Evolutionary conservation across 1,140 invertebrate genomes (phyloP).

Genomic region (Monochamus saltuarius): DNA sequence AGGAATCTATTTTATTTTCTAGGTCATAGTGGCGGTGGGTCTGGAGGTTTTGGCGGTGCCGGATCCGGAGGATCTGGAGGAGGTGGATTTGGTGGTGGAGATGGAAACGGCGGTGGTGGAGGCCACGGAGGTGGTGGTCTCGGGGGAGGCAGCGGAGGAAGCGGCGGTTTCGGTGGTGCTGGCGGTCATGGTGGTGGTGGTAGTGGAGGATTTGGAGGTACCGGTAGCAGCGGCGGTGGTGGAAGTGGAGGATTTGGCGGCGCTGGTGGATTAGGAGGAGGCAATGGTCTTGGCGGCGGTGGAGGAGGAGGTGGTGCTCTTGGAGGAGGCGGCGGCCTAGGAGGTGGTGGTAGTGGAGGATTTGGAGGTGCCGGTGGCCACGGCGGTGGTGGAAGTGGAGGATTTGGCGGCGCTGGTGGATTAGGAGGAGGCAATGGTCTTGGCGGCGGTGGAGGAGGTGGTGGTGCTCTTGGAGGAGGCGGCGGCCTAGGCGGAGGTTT

Average conservation of each 20-base stretch:
- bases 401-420: not conserved
- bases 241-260: not conserved
- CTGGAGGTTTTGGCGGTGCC: not conserved
- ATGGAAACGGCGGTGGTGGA: not conserved
- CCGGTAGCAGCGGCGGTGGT: not conserved
- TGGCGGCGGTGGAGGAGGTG: not conserved
- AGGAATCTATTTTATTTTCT: too few relatives aligned
- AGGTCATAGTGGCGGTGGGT: not conserved
- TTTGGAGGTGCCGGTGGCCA: not conserved
- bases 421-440: not conserved
- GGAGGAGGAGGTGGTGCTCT: not conserved
- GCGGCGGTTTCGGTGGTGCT: not conserved
- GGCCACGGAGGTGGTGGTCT: not conserved
- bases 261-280: not conserved
- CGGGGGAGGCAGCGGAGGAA: slow-evolving; percentile 3
- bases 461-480: not conserved
- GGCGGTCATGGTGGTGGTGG: not conserved
- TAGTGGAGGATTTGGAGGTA: not conserved
- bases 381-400: not conserved
- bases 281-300: not conserved
- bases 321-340: not conserved
- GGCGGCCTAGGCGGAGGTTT: not conserved
- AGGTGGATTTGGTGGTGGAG: slow-evolving; percentile 4
- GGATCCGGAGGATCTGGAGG: slow-evolving; percentile 1
- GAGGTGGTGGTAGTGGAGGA: not conserved